Base-by-base conservation (phyloP, 1,140 invertebrate species). In the Heterodera carotae region DNA sequence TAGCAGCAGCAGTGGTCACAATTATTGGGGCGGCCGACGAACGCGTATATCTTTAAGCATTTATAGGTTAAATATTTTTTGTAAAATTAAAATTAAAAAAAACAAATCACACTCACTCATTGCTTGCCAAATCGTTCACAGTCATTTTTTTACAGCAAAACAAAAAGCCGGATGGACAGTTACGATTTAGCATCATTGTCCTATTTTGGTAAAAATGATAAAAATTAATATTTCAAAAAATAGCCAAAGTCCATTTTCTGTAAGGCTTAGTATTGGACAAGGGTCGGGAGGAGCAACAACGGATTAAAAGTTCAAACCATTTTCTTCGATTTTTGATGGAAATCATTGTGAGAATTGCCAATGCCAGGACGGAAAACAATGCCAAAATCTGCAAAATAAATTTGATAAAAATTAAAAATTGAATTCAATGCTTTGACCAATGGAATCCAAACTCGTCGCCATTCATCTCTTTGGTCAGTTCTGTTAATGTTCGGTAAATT, bases 121-220 rank as follows among this genome's bases (percentile, higher is more conserved):
- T 56, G 48, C 48, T 56, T 22, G 48, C 62, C 62, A 66, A 66
- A 10, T 66, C 25, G 33, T 66, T 27, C 62, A 66, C 62, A 4
- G 62, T 66, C 27, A 66, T 66, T 34, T 66, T 66, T 29, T 66
- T 66, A n/a, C 62, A 66, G 25, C 62, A 66, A 25, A 66, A 66
- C 62, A 66, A 56, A 15, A 56, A 22, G 48, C 22, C 29, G 27
- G 29, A 29, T 12, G 62, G 62, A 34, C 33, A 66, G 62, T 66
- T 12, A 7, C 62, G 62, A 22, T 66, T 29, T 27, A 66, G 62
- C 62, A 29, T 31, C 12, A 66, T 1, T 18, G 29, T 7, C 62
- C 62, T 66, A 56, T 22, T 56, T 56, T 15, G 0, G 48, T 0
- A 6, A 43, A 0, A 8, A 8, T 43, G 39, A 0, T 6, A 43